These are phyloP conservation scores for Drosophila tripunctata DNA, from an alignment of 2,888 invertebrate species.

Conservation along the genomic window DNA sequence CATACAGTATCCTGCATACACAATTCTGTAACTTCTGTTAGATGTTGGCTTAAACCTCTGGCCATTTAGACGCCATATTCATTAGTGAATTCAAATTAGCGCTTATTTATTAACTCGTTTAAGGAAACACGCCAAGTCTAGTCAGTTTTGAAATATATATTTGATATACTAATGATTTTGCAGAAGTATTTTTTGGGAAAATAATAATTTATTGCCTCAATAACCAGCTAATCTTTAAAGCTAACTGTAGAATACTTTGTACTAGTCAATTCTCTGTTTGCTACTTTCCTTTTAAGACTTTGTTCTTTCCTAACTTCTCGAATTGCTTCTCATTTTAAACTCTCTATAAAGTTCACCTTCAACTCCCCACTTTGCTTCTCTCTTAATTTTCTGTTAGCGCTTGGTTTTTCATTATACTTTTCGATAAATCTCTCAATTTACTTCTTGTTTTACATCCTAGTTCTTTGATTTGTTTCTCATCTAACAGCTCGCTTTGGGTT, in stretches of 20 bases:
- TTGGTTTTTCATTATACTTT: too few relatives aligned
- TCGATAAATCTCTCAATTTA: not conserved
- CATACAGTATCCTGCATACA: constrained; percentile 8
- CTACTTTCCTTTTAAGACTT: too few relatives aligned
- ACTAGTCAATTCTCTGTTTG: too few relatives aligned
- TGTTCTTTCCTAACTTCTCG: too few relatives aligned
- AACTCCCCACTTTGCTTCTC: too few relatives aligned
- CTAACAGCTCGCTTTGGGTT: not conserved
- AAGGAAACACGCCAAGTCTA: constrained; percentile 4
- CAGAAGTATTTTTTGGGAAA: not conserved
- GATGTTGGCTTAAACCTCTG: constrained; percentile 16
- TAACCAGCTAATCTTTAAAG: not conserved
- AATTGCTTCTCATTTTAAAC: too few relatives aligned
- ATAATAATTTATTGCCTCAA: not conserved
- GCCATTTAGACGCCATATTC: constrained; percentile 11
- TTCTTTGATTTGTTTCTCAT: too few relatives aligned
- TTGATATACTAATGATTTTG: not conserved
- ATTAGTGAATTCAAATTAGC: constrained; percentile 23
- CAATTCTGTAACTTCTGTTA: constrained; percentile 8
- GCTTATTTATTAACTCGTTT: constrained; percentile 3
- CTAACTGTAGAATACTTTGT: too few relatives aligned
- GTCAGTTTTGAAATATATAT: not conserved
- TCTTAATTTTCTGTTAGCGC: too few relatives aligned
- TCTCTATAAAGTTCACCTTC: too few relatives aligned
- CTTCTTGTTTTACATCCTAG: not conserved